These are phyloP conservation scores for Eupleurogrammus muticus DNA, from an alignment of 2,797 vertebrate species.

Conservation along the genomic window DNA sequence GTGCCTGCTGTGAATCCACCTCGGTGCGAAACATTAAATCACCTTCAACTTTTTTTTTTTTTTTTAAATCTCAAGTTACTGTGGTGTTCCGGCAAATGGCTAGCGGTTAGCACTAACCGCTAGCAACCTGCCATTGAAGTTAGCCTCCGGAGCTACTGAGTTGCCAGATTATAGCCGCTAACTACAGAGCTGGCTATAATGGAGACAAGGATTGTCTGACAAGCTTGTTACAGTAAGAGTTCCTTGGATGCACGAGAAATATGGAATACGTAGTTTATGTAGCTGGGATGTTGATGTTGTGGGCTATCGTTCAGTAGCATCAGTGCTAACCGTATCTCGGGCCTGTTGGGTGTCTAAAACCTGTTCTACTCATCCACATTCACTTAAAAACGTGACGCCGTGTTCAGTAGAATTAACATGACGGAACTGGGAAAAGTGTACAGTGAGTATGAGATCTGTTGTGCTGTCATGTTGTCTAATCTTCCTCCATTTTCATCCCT, in stretches of 20 bases:
- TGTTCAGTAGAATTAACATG: background rate
- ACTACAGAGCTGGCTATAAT: conserved; percentile 12
- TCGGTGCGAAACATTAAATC: conserved; percentile 11
- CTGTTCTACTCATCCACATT: conserved; percentile 23
- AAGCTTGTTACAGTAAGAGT: background rate
- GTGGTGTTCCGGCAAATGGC: conserved; percentile 50
- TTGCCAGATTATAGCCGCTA: conserved; percentile 18
- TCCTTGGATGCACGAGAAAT: too few species aligned
- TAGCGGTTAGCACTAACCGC: conserved; percentile 55
- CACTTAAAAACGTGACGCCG: conserved; percentile 9
- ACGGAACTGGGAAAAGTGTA: background rate
- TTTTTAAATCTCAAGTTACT: conserved; percentile 57
- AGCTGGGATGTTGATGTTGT: conserved; percentile 40
- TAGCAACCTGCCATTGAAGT: conserved; percentile 55
- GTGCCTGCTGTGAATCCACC: conserved; percentile 4
- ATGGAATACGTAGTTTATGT: conserved; percentile 13
- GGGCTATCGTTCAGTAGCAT: conserved; percentile 8
- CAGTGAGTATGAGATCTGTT: conserved; percentile 15
- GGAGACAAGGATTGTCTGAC: conserved; percentile 18
- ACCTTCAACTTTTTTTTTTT: conserved; percentile 59
- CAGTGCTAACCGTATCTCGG: conserved; percentile 51
- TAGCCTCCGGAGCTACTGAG: conserved; percentile 36
- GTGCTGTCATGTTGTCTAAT: conserved; percentile 37
- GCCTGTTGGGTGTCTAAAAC: conserved; percentile 63
- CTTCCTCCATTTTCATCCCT: conserved; percentile 40